phyloP scores from a whole-genome alignment of 2,113 vertebrate species.

The Cygnus buccinator region DNA sequence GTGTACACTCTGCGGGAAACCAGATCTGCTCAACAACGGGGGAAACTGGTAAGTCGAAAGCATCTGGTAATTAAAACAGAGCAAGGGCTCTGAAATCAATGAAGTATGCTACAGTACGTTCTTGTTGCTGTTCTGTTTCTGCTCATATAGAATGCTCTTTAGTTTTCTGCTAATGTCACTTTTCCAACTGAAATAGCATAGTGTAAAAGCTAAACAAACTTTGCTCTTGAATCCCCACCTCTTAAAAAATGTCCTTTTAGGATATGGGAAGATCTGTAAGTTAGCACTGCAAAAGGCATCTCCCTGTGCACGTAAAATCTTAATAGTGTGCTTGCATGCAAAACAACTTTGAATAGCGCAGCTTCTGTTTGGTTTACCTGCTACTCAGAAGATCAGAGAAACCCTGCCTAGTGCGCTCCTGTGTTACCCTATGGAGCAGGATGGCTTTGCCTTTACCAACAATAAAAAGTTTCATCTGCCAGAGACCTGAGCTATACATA shows the following conservation, averaged over 20 bases:
- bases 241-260: background rate
- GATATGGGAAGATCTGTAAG: background rate
- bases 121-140: background rate
- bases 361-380: background rate
- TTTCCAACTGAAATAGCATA: background rate
- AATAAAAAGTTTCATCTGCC: background rate
- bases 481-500: background rate
- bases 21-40: constrained; percentile 93
- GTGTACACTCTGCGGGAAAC: constrained; percentile 97
- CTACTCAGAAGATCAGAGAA: background rate
- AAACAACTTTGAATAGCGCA: background rate
- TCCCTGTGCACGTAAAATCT: background rate
- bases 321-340: background rate
- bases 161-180: background rate
- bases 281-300: background rate
- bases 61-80: background rate
- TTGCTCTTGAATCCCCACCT: background rate
- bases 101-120: background rate
- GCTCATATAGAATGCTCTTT: background rate
- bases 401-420: background rate
- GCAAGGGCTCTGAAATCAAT: background rate
- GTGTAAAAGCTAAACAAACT: background rate
- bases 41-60: constrained; percentile 89
- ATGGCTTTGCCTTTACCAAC: background rate
- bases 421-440: background rate